Percentiles rank a stretch among this genome's conserved stretches.
phyloP scores from a whole-genome alignment of 2,113 vertebrate species.

The Madoqua kirkii region DNA sequence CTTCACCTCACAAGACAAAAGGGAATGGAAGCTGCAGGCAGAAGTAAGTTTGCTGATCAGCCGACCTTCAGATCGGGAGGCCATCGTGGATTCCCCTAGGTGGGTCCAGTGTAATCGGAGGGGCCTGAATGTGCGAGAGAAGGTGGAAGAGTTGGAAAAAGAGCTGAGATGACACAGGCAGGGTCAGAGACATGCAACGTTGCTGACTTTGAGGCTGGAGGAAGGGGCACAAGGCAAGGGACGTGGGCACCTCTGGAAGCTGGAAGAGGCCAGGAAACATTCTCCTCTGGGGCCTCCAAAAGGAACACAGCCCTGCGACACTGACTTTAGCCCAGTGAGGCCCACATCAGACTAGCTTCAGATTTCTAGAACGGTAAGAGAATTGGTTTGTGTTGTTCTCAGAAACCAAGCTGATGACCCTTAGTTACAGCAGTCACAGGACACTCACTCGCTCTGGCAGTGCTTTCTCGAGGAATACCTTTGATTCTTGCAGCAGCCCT shows the following conservation, averaged over 20 bases:
- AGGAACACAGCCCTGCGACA: background rate
- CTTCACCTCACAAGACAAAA: background rate
- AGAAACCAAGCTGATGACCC: background rate
- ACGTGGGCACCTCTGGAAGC: background rate
- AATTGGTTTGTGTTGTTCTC: background rate
- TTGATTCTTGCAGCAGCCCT: background rate
- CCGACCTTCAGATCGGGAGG: background rate
- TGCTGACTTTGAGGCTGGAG: background rate
- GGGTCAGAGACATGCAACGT: background rate
- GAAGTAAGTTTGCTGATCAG: background rate
- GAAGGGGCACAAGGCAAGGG: background rate
- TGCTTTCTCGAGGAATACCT: background rate
- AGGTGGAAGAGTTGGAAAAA: background rate
- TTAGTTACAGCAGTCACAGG: background rate
- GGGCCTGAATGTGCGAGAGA: background rate
- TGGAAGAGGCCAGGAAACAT: background rate
- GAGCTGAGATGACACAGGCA: too few relatives aligned
- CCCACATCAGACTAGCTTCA: background rate
- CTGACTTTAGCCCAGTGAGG: background rate
- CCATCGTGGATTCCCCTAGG: rapidly evolving
- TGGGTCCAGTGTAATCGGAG: background rate
- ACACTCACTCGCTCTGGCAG: background rate
- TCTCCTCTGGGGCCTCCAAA: background rate
- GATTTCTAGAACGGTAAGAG: background rate
- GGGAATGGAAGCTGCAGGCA: background rate